Base-by-base conservation (phyloP, 1,140 invertebrate species). In the Cotesia chilonis region DNA sequence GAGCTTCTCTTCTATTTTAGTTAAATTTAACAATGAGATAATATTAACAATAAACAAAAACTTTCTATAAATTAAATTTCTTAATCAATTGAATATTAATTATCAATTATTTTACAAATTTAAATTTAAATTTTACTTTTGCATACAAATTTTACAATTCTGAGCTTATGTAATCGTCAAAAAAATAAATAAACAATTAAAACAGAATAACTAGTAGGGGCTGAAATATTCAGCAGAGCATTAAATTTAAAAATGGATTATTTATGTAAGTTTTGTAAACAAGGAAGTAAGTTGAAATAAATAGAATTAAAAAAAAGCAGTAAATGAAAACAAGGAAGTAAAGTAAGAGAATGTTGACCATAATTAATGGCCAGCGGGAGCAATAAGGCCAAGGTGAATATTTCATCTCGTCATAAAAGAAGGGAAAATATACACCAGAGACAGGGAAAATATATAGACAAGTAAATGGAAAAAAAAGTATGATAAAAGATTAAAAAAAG, bases 371-470 rank as follows among this genome's bases (percentile, higher is more conserved):
- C 51, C 66, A 35, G 14, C 66, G 66, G 47, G 66, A 68, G 66
- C 66, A 68, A 68, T 68, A 68, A 68, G 66, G 66, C 66, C 51
- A 37, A 14, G 51, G 41, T 68, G 52, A 68, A 68, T 68, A 54
- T 68, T 68, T 68, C 66, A 68, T 68, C 66, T 68, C 52, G 47
- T 36, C 66, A 68, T 68, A 41, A 68, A 55, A 68, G 66, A 68
- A 51, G 41, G 36, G 35, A 68, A 67, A 67, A 67, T 54, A 28
- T 52, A 55, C 20, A 55, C 47, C 28, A 54, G 66, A 68, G 66
- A 54, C 47, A 68, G 2, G 38, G 17, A 68, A 68, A 28, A 55
- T 36, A 67, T 54, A 68, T 51, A 54, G 41, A 28, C 51, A 68
- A 68, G 66, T 51, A 68, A 68, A 68, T 68, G 64, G 64, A 41